Base-by-base conservation (phyloP, 30 jellyfish, hydroid and myxozoan genomes). In the Nemopilema nomurai region DNA sequence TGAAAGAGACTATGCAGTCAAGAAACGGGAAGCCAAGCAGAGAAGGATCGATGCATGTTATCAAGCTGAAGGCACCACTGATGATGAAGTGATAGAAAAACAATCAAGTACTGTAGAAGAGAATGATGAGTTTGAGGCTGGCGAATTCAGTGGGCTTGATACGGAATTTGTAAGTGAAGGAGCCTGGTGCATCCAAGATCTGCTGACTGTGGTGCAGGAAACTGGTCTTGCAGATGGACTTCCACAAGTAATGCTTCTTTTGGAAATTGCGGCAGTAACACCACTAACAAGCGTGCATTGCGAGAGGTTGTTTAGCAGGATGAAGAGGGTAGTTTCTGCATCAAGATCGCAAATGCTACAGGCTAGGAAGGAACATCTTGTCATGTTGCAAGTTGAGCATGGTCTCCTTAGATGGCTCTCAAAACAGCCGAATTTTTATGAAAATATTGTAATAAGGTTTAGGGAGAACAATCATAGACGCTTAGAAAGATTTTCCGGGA, bases 211-310 rank as follows among this genome's bases (percentile, higher is more conserved):
- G 57, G 80, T 19, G 67, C 66, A 66, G 70, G 66, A 49, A 77
- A 78, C 20, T n/a, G n/a, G n/a, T n/a, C n/a, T n/a, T n/a, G 84
- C 84, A 30, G 84, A 74, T 74, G 84, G 49, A 49, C 84, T 74
- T 74, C 84, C 84, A 18, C 84, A 49, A 49, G 84, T 71, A 74
- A 74, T 74, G 84, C 70, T 31, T 32, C 71, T 74, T 24, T 31
- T 74, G 71, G 71, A 74, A 49, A 32, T 74, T 74, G 84, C 84
- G 8, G 71, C 71, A 1, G 84, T 74, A 16, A 74, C 84, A 49
- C 79, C 79, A 20, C n/a, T 26, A 22, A 68, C 79, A 68, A 68
- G 79, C 79, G 79, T 68, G 17, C 79, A 68, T 26, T 68, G 79
- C n/a, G 87, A 57, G n/a, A n/a, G n/a, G n/a, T n/a, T n/a, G n/a